Evolutionary conservation across 2,113 vertebrate genomes (phyloP).

Genomic region (Sylvietta virens): DNA sequence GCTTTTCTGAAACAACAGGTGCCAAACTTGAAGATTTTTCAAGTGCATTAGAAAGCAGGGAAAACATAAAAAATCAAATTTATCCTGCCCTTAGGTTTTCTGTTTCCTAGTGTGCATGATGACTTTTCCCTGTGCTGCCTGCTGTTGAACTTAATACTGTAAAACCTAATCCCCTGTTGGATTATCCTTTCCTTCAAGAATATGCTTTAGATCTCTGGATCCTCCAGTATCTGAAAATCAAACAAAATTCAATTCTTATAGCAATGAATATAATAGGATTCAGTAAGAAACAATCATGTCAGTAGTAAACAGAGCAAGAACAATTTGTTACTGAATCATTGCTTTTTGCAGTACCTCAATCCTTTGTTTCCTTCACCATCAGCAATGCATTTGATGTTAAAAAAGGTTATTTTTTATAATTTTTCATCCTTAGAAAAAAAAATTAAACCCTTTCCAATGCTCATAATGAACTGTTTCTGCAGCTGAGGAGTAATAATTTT

Average conservation of each 20-base stretch:
- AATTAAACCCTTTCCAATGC: background rate
- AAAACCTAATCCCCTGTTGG: background rate
- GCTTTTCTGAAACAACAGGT: background rate
- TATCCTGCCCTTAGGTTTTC: background rate
- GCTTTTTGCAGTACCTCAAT: background rate
- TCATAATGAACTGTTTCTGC: background rate
- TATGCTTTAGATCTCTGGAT: background rate
- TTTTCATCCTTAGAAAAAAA: background rate
- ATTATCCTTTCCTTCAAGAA: background rate
- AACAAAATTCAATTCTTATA: background rate
- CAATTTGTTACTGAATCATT: background rate
- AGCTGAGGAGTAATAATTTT: background rate
- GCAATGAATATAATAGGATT: background rate
- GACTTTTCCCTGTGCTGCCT: background rate
- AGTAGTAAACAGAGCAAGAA: background rate
- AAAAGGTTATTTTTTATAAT: background rate
- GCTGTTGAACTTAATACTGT: background rate
- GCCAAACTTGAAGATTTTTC: background rate
- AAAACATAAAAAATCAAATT: background rate
- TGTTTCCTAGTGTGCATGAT: background rate
- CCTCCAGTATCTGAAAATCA: background rate
- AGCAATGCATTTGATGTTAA: background rate
- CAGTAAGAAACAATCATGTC: background rate
- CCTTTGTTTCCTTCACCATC: background rate
- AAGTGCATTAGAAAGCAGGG: background rate